Conservation (phyloP, 2,113 vertebrate genomes). For the Spizaetus ornatus region DNA sequence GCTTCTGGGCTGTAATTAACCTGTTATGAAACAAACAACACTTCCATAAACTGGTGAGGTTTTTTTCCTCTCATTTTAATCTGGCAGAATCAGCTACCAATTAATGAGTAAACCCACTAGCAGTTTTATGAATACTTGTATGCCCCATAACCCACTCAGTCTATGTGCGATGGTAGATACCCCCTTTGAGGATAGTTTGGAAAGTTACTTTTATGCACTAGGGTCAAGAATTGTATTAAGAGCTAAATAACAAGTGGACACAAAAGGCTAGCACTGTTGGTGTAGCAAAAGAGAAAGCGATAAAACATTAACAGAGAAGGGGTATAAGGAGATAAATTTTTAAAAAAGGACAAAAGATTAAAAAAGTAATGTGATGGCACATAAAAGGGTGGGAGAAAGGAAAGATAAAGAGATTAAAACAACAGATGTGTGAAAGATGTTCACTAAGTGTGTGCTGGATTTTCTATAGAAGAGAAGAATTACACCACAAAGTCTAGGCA, state of each 20-base stretch:
- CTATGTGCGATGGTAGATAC: fast-evolving
- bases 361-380: neutral
- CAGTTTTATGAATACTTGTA: neutral
- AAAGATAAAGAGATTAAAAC: neutral
- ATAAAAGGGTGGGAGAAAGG: neutral
- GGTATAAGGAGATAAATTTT: neutral
- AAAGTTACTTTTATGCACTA: neutral
- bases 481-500: neutral
- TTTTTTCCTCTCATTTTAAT: neutral
- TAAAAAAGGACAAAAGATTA: neutral
- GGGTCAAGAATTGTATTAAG: neutral
- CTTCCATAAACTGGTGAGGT: neutral
- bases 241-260: neutral
- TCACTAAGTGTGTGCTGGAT: neutral
- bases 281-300: neutral
- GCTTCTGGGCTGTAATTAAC: neutral
- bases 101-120: neutral
- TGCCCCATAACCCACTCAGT: neutral
- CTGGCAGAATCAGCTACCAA: neutral
- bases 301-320: neutral
- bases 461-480: neutral
- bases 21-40: neutral
- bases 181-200: neutral
- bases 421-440: neutral
- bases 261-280: neutral